A percentile compares a stretch with the other conserved stretches of the same genome.
These are phyloP conservation scores for Cinara cedri DNA, from an alignment of 2,888 invertebrate species.

Conservation along the genomic window DNA sequence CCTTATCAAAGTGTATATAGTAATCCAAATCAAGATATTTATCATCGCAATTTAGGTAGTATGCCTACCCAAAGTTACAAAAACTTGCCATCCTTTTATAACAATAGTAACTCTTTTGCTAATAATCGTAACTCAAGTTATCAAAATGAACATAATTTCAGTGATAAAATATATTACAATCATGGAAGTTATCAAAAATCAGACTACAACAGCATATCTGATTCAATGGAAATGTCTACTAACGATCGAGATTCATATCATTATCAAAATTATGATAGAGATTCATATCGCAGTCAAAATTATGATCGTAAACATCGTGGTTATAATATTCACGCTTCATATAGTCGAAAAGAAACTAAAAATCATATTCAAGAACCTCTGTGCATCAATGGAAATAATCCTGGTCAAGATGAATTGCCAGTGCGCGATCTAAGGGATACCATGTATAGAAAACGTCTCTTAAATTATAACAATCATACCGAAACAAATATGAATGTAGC, in stretches of 20 bases:
- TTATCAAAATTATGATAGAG: constrained; percentile 8
- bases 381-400: background rate
- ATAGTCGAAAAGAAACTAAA: background rate
- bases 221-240: constrained; percentile 9
- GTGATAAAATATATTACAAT: background rate
- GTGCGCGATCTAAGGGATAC: constrained; percentile 41
- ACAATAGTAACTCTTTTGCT: background rate
- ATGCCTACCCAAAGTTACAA: background rate
- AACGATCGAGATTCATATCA: background rate
- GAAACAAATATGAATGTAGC: constrained; percentile 11
- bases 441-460: constrained; percentile 5
- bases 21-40: constrained; percentile 14
- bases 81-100: background rate
- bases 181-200: background rate
- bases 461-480: background rate
- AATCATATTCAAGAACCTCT: constrained; percentile 11
- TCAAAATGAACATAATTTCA: background rate
- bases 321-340: constrained; percentile 2
- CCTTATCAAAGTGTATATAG: constrained; percentile 5
- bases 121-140: background rate
- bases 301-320: constrained; percentile 13
- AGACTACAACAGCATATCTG: background rate
- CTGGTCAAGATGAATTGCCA: background rate
- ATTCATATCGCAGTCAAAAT: constrained; percentile 32
- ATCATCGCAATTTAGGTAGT: background rate